A percentile compares a stretch with the other conserved stretches of the same genome.
Conservation (phyloP, 2,888 invertebrate species). For the Alviniconcha strummeri region DNA sequence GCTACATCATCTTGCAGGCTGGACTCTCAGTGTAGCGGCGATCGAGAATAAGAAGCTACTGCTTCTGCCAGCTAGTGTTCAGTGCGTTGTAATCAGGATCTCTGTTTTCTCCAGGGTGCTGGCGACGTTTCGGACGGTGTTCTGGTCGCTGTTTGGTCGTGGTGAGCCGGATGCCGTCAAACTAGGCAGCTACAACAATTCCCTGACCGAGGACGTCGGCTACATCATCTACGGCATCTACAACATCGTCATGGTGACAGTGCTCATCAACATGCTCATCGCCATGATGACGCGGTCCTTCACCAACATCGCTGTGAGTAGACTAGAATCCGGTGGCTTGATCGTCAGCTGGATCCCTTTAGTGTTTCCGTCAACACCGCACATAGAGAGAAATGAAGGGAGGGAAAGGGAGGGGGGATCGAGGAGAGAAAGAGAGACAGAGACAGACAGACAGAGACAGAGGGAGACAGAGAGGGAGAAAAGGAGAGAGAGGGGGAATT, state of each 20-base stretch:
- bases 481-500: too few relatives aligned
- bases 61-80: too few relatives aligned
- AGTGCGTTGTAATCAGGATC: too few relatives aligned
- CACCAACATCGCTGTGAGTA: conserved; percentile 77
- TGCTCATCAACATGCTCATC: conserved; percentile 81
- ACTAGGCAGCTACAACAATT: conserved; percentile 68
- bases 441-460: too few relatives aligned
- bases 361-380: too few relatives aligned
- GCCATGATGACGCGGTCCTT: conserved; percentile 84
- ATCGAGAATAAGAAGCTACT: too few relatives aligned
- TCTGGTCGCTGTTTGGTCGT: conserved; percentile 72
- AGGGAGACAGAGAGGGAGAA: too few relatives aligned
- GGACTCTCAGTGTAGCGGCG: too few relatives aligned
- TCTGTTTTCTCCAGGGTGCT: conserved; percentile 48
- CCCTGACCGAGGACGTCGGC: conserved; percentile 75
- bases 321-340: too few relatives aligned
- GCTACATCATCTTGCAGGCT: too few relatives aligned
- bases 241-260: conserved; percentile 75
- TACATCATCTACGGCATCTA: conserved; percentile 75
- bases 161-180: conserved; percentile 70
- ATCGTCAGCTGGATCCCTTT: background rate
- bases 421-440: background rate
- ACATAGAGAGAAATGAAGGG: background rate
- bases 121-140: conserved; percentile 69
- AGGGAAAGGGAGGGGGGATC: background rate